Evolutionary conservation across 1,140 invertebrate species (phyloP), one percentile per base, ranked within the genome.

Genomic region (Capitella teleta): DNA sequence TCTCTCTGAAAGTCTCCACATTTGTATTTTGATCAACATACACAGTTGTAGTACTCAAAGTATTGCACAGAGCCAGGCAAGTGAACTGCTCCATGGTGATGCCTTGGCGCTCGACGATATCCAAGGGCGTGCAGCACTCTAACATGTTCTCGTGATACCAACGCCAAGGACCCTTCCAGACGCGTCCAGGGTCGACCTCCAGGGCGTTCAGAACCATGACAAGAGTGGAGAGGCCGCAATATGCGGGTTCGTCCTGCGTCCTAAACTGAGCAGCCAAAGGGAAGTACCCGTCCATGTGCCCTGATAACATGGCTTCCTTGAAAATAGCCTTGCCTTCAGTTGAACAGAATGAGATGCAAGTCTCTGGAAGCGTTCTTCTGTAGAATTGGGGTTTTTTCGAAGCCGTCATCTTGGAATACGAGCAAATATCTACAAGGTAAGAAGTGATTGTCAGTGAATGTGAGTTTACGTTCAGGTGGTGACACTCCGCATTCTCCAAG

Each of bases 111-210:
- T 58, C 55, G 1, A 67, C 57, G 10, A 56, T 19, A 6, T 55
- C 18, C n/a, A 63, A 49, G 5, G 67, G 57, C 12, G 63, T 56
- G 49, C 69, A 72, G 48, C 68, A 72, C 40, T 71, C 68, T 19
- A 72, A 51, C 69, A 73, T 73, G 28, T 61, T 57, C 43, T 73
- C 69, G 47, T 71, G 68, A 53, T 71, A 73, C 61, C 64, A 73
- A 25, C 67, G 54, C 70, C 70, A 72, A 3, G 61, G 62, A 5
- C 63, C 63, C 54, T 70, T 72, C 68, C 68, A 72, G 0, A 72
- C 59, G 34, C 54, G 47, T 5, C 61, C 66, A 0, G 70, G 70
- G 48, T 73, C 70, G 14, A 73, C 61, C 45, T 64, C 68, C 23
- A 73, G 53, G 8, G 66, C 61, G 51, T 72, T 73, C 8, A 73